A percentile compares a stretch with the other conserved stretches of the same genome.
These are phyloP conservation scores for Cerastis leucographa DNA, from an alignment of 2,888 invertebrate species.

Conservation along the genomic window DNA sequence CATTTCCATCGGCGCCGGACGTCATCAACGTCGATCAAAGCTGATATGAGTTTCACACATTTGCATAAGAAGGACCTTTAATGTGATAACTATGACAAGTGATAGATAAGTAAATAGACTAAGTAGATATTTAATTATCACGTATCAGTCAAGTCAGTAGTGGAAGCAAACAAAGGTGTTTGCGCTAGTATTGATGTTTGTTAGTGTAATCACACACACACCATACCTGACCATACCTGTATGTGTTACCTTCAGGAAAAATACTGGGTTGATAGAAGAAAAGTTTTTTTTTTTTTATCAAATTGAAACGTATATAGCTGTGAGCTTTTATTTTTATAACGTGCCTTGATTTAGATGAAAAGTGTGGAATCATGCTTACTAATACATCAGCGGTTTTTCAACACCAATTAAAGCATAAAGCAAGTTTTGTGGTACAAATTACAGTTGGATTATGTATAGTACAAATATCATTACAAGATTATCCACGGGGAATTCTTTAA, in stretches of 20 bases:
- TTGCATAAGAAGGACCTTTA: slow-evolving; percentile 1
- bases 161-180: not conserved
- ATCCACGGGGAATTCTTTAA: slow-evolving; percentile 25
- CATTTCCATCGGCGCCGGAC: slow-evolving; percentile 40
- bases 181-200: not conserved
- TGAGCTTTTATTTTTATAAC: not conserved
- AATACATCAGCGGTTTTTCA: not conserved
- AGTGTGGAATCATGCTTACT: slow-evolving; percentile 20
- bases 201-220: not conserved
- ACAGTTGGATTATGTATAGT: not conserved
- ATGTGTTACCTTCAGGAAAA: slow-evolving; percentile 1
- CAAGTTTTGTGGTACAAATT: slow-evolving; percentile 17
- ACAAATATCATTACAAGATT: slow-evolving; percentile 30
- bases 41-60: slow-evolving; percentile 40
- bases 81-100: slow-evolving; percentile 1
- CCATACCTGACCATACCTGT: not conserved
- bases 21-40: slow-evolving; percentile 47
- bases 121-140: slow-evolving; percentile 19
- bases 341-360: not conserved
- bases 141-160: slow-evolving; percentile 1
- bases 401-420: slow-evolving; percentile 20
- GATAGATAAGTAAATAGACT: slow-evolving; percentile 21
- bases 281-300: not conserved
- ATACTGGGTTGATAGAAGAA: not conserved
- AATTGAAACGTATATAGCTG: not conserved